These are phyloP conservation scores for Monochamus saltuarius DNA, from an alignment of 1,140 invertebrate genomes.

Conservation along the genomic window DNA sequence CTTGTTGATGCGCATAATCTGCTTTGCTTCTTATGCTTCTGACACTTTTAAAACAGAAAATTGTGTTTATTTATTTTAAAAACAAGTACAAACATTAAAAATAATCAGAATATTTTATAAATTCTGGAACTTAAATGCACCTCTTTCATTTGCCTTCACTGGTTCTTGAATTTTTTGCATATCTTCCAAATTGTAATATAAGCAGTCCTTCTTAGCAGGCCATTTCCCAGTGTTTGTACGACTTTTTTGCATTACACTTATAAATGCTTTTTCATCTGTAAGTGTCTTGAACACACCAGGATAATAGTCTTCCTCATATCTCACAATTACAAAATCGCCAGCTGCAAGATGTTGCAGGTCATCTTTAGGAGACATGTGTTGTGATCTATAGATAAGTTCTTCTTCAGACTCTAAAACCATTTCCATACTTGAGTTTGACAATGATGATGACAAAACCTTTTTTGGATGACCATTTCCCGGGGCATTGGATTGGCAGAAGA, in stretches of 20 bases:
- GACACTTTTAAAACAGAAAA: no score
- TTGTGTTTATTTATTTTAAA: no score
- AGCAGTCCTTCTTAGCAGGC: slow-evolving; percentile 2
- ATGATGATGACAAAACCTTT: no score
- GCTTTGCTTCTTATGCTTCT: no score
- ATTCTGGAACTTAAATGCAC: neutral
- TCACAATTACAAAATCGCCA: neutral
- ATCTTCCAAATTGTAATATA: neutral
- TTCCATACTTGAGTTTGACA: neutral
- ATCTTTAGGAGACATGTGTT: neutral
- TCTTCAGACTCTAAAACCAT: slow-evolving; percentile 5
- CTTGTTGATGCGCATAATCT: no score
- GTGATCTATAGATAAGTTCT: neutral
- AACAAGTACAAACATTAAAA: neutral
- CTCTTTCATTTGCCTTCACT: slow-evolving; percentile 6
- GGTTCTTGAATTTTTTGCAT: slow-evolving; percentile 8
- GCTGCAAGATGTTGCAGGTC: neutral
- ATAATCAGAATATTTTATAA: slow-evolving; percentile 3
- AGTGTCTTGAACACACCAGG: neutral
- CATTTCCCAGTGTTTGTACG: neutral
- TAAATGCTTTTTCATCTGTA: neutral
- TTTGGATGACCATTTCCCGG: no score
- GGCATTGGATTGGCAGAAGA: no score
- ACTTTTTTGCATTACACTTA: neutral
- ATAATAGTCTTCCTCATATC: neutral